Evolutionary conservation across 2,888 invertebrate species (phyloP), one percentile per base, ranked within the genome.

Genomic region (Agrilus cyanescens): DNA sequence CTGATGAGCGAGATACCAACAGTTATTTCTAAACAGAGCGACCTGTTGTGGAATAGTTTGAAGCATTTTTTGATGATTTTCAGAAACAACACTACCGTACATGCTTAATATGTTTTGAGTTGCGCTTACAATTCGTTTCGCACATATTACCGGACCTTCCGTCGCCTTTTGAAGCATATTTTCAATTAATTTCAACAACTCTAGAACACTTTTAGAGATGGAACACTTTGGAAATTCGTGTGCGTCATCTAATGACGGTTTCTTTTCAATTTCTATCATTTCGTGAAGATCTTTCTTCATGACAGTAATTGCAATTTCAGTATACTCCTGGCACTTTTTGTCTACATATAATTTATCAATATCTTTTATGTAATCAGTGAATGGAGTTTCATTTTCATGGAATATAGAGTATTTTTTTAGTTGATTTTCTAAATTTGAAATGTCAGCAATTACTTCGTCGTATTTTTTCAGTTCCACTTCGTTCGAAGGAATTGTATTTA

Each of bases 1-100:
- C 54, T 80, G 75, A 66, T 90, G 84, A 0, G 85, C 79, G 10
- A 95, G 70, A 59, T 81, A 94, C 79, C 86, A 80, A 61, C 91
- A 91, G 65, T 95, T 94, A 70, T 95, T 95, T 68, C 93, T 82
- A 59, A 86, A 86, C 18, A 91, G 61, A 5, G 86, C 90, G 52
- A 85, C 79, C 68, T 89, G 86, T 57, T 93, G 90, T 3, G 94
- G 93, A 57, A 93, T 83, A 1, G 80, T 84, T 57, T 83, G 78
- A 44, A 94, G 70, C 52, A 82, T 76, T 55, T 82, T 80, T 57
- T 80, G 80, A 66, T 93, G 91, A 57, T 83, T 76, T 50, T 80
- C 79, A 1, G 87, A 85, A 16, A 89, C 82, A 38, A 87, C 76
- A 35, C 76, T 78, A 44, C 79, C 75, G 62, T 89, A 94, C 53